Percentiles rank a stretch among this genome's conserved stretches.
Evolutionary conservation across 1,140 invertebrate species (phyloP).

Genomic region (Holcopasites calliopsidis): DNA sequence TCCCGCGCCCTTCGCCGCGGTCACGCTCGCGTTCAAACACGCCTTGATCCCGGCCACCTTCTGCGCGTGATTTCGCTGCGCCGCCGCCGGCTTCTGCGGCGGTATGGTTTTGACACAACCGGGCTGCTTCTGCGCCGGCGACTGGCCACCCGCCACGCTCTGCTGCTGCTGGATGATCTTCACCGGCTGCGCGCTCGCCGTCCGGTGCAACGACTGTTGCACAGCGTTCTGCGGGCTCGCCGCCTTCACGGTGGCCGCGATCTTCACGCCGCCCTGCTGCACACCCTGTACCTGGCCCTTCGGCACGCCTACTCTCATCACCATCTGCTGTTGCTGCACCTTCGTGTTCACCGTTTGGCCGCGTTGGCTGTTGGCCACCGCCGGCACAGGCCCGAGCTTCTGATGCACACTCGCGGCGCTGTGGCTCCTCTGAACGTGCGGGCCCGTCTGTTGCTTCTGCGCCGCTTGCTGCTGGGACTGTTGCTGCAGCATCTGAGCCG

Average conservation of each 20-base stretch:
- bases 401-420: conserved; percentile 52
- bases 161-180: conserved; percentile 72
- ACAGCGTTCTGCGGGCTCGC: conserved; percentile 51
- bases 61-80: conserved; percentile 66
- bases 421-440: conserved; percentile 55
- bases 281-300: conserved; percentile 59
- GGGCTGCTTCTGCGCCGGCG: conserved; percentile 68
- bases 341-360: conserved; percentile 56
- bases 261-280: conserved; percentile 55
- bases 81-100: conserved; percentile 67
- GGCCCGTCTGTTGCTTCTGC: conserved; percentile 47
- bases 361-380: conserved; percentile 61
- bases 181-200: conserved; percentile 60
- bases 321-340: conserved; percentile 66
- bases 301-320: conserved; percentile 64
- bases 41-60: conserved; percentile 67
- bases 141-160: conserved; percentile 58
- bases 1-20: conserved; percentile 56
- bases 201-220: conserved; percentile 57
- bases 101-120: conserved; percentile 76
- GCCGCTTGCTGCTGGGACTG: conserved; percentile 47
- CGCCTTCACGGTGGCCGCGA: conserved; percentile 50
- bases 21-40: conserved; percentile 68
- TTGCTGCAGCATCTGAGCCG: conserved; percentile 56
- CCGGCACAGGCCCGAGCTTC: conserved; percentile 60